Evolutionary conservation across 2,113 vertebrate genomes (phyloP).

Genomic region (Labrus mixtus): DNA sequence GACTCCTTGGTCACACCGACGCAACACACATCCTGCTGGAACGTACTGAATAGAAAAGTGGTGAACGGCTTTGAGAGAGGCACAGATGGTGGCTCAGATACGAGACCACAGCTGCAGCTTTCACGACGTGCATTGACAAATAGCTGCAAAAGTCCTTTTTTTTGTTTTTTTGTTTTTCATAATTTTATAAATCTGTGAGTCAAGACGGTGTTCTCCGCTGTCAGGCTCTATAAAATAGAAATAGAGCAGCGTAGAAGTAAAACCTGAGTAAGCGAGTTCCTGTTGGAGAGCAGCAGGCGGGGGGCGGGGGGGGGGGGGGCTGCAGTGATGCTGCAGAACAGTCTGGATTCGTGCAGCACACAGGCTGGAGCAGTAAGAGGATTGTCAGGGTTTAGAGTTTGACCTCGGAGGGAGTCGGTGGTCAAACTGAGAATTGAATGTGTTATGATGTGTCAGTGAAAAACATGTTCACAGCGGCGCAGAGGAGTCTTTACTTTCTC

Average conservation of each 20-base stretch:
- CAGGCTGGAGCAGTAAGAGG: slow-evolving; percentile 29
- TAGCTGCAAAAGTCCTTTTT: no score
- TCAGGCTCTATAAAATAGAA: neutral
- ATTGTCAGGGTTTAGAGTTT: slow-evolving; percentile 44
- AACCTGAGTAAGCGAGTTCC: slow-evolving; percentile 8
- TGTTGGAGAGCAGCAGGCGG: slow-evolving; percentile 14
- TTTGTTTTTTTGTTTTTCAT: neutral
- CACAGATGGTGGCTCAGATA: neutral
- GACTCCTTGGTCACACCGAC: neutral
- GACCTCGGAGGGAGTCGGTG: neutral
- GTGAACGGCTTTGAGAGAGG: neutral
- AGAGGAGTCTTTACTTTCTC: no score
- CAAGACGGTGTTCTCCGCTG: slow-evolving; percentile 1
- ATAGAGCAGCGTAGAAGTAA: slow-evolving; percentile 3
- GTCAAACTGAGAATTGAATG: neutral
- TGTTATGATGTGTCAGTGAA: neutral
- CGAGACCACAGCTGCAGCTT: neutral
- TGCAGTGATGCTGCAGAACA: slow-evolving; percentile 2
- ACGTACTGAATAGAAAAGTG: neutral
- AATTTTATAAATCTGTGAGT: neutral
- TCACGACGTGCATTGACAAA: neutral
- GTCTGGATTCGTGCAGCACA: neutral
- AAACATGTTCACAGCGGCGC: no score
- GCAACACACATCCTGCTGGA: no score
- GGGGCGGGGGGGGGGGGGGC: no score